phyloP scores from a whole-genome alignment of 2,888 invertebrate genomes.

The Odontocolon sp. region DNA sequence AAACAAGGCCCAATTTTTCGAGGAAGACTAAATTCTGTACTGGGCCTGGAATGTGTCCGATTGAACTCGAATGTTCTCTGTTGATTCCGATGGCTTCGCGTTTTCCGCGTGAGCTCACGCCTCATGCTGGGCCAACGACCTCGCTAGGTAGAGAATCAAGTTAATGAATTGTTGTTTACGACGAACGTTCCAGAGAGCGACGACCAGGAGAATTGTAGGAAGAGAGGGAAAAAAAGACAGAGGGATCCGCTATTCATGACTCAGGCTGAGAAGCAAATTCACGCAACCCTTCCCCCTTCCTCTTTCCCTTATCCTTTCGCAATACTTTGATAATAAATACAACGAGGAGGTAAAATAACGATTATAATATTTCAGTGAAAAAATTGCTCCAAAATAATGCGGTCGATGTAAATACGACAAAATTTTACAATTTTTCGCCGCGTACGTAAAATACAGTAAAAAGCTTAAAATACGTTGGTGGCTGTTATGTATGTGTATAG shows the following conservation, averaged over 20 bases:
- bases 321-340: too few species aligned
- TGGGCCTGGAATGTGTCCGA: conserved; percentile 1
- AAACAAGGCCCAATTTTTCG: conserved; percentile 22
- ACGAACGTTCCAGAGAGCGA: conserved; percentile 60
- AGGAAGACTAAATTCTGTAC: not conserved
- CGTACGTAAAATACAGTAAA: too few species aligned
- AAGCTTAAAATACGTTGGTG: too few species aligned
- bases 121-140: conserved; percentile 61
- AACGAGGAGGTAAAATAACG: too few species aligned
- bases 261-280: not conserved
- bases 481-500: too few species aligned
- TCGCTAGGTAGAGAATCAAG: conserved; percentile 57
- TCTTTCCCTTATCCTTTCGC: too few species aligned
- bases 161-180: conserved; percentile 66
- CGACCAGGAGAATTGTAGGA: conserved; percentile 20
- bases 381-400: too few species aligned
- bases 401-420: too few species aligned
- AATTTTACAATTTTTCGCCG: too few species aligned
- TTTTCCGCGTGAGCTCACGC: conserved; percentile 36
- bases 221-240: conserved; percentile 20
- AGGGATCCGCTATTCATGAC: conserved; percentile 66
- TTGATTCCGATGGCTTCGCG: not conserved
- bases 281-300: too few species aligned
- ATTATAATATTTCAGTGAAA: too few species aligned
- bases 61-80: not conserved